Conservation (phyloP, 2,797 vertebrate genomes). For the Cichlasoma orientale region DNA sequence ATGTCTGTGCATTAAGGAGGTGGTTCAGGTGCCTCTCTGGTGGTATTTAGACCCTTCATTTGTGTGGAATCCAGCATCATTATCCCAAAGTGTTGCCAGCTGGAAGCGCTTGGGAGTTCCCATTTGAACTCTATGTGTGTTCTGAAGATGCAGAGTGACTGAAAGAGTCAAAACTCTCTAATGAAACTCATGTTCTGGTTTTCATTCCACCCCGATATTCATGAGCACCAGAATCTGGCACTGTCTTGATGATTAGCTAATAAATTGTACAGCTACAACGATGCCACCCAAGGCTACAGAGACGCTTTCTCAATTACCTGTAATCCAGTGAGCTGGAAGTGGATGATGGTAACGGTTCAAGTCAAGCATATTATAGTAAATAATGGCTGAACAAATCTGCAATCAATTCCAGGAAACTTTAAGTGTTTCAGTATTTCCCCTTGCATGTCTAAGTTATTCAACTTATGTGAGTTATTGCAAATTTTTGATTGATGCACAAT, state of each 20-base stretch:
- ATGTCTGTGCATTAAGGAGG: slow-evolving; percentile 57
- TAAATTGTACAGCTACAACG: slow-evolving; percentile 62
- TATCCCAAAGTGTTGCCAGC: slow-evolving; percentile 83
- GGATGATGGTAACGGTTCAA: slow-evolving; percentile 39
- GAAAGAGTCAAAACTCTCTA: slow-evolving; percentile 48
- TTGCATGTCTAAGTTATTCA: slow-evolving; percentile 18
- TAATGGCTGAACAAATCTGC: slow-evolving; percentile 45
- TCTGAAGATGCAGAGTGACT: slow-evolving; percentile 68
- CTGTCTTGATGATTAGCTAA: slow-evolving; percentile 69
- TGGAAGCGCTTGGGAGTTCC: slow-evolving; percentile 80
- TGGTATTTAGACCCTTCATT: slow-evolving; percentile 81
- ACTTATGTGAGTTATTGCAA: slow-evolving; percentile 24
- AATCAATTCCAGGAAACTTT: slow-evolving; percentile 38
- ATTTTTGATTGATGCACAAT: slow-evolving; percentile 20
- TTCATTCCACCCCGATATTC: slow-evolving; percentile 69
- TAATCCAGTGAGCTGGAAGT: slow-evolving; percentile 58
- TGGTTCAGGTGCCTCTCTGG: slow-evolving; percentile 77
- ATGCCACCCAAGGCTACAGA: slow-evolving; percentile 70
- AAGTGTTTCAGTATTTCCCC: slow-evolving; percentile 31
- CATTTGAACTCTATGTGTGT: slow-evolving; percentile 81
- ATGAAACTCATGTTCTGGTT: slow-evolving; percentile 70
- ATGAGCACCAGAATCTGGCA: slow-evolving; percentile 67
- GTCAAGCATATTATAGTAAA: slow-evolving; percentile 38
- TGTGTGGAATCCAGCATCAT: slow-evolving; percentile 82
- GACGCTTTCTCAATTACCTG: slow-evolving; percentile 35